phyloP scores from a whole-genome alignment of 2,113 vertebrate species.

The Nothocercus julius region DNA sequence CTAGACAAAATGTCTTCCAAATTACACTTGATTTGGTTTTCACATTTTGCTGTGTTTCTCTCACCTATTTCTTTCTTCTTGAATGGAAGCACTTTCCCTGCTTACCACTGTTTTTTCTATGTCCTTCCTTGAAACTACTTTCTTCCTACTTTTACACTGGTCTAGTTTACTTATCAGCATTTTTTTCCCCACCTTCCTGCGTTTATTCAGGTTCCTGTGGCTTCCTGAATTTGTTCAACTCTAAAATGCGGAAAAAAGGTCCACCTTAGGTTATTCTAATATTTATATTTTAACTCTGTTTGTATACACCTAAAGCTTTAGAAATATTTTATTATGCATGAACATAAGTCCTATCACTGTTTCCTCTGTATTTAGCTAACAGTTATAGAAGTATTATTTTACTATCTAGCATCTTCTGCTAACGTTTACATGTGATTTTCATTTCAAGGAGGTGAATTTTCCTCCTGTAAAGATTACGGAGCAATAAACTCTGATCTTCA shows the following conservation, averaged over 20 bases:
- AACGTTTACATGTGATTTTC: not conserved
- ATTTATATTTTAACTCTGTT: not conserved
- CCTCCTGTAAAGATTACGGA: not conserved
- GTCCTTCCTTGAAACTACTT: not conserved
- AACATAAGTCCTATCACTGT: not conserved
- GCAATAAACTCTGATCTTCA: slow-evolving; percentile 14
- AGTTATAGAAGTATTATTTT: not conserved
- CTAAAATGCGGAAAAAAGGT: not conserved
- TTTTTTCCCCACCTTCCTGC: not conserved
- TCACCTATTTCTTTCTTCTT: not conserved
- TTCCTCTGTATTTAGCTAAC: not conserved
- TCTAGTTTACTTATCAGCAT: not conserved
- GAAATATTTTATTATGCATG: not conserved
- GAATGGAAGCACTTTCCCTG: not conserved
- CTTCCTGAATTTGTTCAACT: not conserved
- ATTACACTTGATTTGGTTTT: not conserved
- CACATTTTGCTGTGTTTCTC: not conserved
- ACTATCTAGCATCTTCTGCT: not conserved
- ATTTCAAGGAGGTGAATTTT: not conserved
- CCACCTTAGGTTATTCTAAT: not conserved
- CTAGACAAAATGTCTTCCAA: not conserved
- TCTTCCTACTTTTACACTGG: not conserved
- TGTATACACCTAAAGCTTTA: not conserved
- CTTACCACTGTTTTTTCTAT: not conserved
- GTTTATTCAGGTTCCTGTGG: not conserved